Conservation (phyloP, 2,113 vertebrate genomes). For the Oenanthe oenanthe region DNA sequence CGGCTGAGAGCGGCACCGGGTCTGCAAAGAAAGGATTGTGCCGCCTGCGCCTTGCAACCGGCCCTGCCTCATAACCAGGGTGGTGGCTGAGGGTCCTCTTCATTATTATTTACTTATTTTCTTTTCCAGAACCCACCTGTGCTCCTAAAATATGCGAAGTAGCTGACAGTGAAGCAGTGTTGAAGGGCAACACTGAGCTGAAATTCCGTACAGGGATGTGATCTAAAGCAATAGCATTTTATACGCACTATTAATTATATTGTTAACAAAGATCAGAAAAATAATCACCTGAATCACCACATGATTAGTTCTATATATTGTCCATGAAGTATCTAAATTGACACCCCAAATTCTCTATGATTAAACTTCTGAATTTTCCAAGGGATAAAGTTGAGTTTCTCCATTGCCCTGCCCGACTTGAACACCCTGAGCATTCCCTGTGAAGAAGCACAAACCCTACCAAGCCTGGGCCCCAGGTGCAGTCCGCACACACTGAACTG, state of each 20-base stretch:
- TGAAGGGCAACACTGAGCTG: not conserved
- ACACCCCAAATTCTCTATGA: not conserved
- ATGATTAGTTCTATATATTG: not conserved
- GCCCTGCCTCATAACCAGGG: not conserved
- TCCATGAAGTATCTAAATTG: not conserved
- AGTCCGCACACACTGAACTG: accelerated
- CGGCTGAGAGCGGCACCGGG: too few relatives aligned
- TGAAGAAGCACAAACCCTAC: not conserved
- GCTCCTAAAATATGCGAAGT: accelerated
- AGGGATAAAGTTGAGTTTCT: not conserved
- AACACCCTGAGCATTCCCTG: not conserved
- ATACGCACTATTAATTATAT: not conserved
- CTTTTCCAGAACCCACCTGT: not conserved
- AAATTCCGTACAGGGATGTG: not conserved
- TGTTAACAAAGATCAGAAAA: not conserved
- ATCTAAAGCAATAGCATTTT: not conserved
- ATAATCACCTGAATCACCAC: not conserved
- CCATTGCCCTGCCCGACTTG: accelerated
- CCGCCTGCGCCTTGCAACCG: not conserved
- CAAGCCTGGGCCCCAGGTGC: not conserved
- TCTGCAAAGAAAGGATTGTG: not conserved
- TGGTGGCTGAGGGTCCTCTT: not conserved
- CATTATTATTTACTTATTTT: not conserved
- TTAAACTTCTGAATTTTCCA: not conserved
- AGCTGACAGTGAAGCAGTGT: too few relatives aligned